Evolutionary conservation across 2,113 vertebrate species (phyloP).

Genomic region (Notarius lentiginosus): DNA sequence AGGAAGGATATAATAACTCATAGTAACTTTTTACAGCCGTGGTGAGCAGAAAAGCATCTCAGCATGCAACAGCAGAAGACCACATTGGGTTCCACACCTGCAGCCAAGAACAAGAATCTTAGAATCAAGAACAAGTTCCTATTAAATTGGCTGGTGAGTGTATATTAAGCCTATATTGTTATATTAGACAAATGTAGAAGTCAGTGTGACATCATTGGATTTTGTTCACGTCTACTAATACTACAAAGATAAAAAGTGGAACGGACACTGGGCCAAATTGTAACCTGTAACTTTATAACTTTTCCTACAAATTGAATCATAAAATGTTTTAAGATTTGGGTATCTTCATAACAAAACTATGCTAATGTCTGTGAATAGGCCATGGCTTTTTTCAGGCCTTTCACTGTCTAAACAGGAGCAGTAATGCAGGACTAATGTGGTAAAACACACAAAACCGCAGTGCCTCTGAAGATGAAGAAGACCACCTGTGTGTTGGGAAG

Average conservation of each 20-base stretch:
- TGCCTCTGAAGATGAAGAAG: constrained; percentile 54
- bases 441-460: constrained; percentile 38
- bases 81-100: too few relatives aligned
- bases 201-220: background rate
- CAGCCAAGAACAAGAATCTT: too few relatives aligned
- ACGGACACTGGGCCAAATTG: background rate
- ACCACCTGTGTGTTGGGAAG: constrained; percentile 41
- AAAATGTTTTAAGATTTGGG: background rate
- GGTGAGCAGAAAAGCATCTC: too few relatives aligned
- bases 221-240: background rate
- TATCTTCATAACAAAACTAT: background rate
- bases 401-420: constrained; percentile 45
- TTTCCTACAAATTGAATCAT: background rate
- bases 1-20: too few relatives aligned
- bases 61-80: too few relatives aligned
- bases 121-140: too few relatives aligned
- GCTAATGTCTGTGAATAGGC: background rate
- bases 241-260: background rate
- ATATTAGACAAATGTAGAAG: background rate
- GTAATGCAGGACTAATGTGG: constrained; percentile 56
- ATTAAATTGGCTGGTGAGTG: too few relatives aligned
- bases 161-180: background rate
- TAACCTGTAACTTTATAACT: background rate
- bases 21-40: too few relatives aligned
- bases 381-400: constrained; percentile 38